A percentile compares a stretch with the other conserved stretches of the same genome.
These are phyloP conservation scores for Rhizoglyphus robini DNA, from an alignment of 1,140 invertebrate species.

Conservation along the genomic window DNA sequence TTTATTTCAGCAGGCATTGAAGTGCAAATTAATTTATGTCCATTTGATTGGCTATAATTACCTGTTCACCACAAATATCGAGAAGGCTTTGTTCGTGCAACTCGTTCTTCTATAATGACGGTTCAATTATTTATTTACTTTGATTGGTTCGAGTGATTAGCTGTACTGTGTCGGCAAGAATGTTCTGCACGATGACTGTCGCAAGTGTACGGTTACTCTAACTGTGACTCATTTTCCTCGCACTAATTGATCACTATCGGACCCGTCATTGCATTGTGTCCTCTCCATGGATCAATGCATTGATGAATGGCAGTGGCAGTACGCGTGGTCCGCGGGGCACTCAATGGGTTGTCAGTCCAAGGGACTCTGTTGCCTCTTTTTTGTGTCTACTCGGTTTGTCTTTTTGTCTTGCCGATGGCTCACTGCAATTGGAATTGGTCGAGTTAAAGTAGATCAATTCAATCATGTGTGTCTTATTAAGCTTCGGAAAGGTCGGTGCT, in stretches of 20 bases:
- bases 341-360: neutral
- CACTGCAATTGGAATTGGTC: neutral
- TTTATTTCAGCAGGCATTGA: neutral
- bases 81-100: neutral
- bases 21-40: conserved; percentile 8
- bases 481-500: too few relatives aligned
- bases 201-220: neutral
- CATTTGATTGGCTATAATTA: neutral
- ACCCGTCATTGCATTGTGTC: neutral
- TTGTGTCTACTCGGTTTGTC: neutral
- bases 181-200: neutral
- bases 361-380: neutral
- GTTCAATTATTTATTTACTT: neutral
- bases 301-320: neutral
- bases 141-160: conserved; percentile 5
- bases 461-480: neutral
- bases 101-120: neutral
- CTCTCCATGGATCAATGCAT: neutral
- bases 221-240: conserved; percentile 3
- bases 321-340: too few relatives aligned
- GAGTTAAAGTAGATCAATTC: neutral
- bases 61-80: neutral
- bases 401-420: neutral
- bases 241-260: neutral
- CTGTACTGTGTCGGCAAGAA: neutral